Evolutionary conservation across 2,888 invertebrate genomes (phyloP).

Genomic region (Hypolimnas misippus): DNA sequence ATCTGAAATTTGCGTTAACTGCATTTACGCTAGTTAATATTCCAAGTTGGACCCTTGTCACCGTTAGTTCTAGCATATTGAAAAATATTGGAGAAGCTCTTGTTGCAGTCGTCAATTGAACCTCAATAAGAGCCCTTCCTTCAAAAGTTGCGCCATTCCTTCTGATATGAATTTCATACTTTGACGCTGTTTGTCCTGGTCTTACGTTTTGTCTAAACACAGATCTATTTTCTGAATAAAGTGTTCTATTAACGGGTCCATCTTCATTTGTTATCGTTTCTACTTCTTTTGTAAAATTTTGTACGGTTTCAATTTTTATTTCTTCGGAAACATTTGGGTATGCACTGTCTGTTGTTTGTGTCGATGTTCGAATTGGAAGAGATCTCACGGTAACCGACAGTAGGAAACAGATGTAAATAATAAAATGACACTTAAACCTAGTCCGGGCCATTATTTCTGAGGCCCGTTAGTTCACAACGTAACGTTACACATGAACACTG

Average conservation of each 20-base stretch:
- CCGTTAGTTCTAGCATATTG: slow-evolving; percentile 49
- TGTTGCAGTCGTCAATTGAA: slow-evolving; percentile 47
- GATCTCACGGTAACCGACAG: slow-evolving; percentile 54
- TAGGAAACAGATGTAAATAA: slow-evolving; percentile 50
- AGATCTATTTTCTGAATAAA: neutral
- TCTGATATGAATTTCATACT: slow-evolving; percentile 56
- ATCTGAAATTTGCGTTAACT: slow-evolving; percentile 39
- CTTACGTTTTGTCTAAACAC: slow-evolving; percentile 46
- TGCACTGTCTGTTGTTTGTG: slow-evolving; percentile 34
- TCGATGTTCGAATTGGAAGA: slow-evolving; percentile 50
- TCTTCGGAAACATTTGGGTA: slow-evolving; percentile 16
- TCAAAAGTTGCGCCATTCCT: slow-evolving; percentile 50
- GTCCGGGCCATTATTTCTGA: slow-evolving; percentile 61
- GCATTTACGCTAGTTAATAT: slow-evolving; percentile 51
- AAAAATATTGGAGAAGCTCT: slow-evolving; percentile 53
- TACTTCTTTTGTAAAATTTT: neutral
- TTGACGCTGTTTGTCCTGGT: slow-evolving; percentile 54
- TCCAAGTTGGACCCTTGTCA: slow-evolving; percentile 54
- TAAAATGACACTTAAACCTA: slow-evolving; percentile 59
- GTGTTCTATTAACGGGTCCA: neutral
- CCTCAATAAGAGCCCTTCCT: slow-evolving; percentile 56
- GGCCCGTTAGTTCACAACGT: slow-evolving; percentile 48
- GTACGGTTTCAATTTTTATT: neutral
- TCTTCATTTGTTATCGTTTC: neutral
- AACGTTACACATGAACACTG: slow-evolving; percentile 52